Evolutionary conservation across 2,888 invertebrate genomes (phyloP).

Genomic region (Geotrupes spiniger): DNA sequence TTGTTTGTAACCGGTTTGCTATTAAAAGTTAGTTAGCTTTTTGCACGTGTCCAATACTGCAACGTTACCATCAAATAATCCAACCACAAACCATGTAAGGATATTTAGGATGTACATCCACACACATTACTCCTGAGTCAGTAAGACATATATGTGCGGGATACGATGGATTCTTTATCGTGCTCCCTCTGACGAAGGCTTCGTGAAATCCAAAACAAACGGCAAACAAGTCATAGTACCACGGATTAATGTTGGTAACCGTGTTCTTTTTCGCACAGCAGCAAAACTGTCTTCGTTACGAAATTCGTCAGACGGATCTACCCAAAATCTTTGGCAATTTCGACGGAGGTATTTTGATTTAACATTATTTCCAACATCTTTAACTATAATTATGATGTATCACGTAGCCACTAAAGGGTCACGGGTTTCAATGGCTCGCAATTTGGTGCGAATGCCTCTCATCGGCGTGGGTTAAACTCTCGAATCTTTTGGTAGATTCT

Average conservation of each 20-base stretch:
- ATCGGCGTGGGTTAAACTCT: too few species aligned
- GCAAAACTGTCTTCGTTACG: conserved; percentile 88
- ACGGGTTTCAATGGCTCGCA: too few species aligned
- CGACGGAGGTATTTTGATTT: conserved; percentile 92
- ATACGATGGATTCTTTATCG: conserved; percentile 90
- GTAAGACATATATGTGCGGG: conserved; percentile 84
- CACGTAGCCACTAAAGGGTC: too few species aligned
- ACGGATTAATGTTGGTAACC: conserved; percentile 82
- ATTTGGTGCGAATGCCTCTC: too few species aligned
- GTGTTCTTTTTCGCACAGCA: conserved; percentile 80
- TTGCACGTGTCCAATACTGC: conserved; percentile 79
- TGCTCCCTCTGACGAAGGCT: conserved; percentile 76
- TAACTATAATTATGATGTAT: too few species aligned
- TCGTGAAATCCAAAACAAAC: conserved; percentile 86
- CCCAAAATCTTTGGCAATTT: conserved; percentile 88
- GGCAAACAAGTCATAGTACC: conserved; percentile 88
- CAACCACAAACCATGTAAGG: conserved; percentile 81
- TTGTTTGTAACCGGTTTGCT: conserved; percentile 79
- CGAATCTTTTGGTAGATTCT: too few species aligned
- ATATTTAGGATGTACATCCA: conserved; percentile 79
- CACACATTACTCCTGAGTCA: conserved; percentile 83
- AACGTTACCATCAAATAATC: conserved; percentile 82
- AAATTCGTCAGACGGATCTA: conserved; percentile 93
- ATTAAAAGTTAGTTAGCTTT: conserved; percentile 70
- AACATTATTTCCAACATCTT: conserved; percentile 91